These are phyloP conservation scores for Crocuta crocuta DNA, from an alignment of 2,113 vertebrate species.

Conservation along the genomic window DNA sequence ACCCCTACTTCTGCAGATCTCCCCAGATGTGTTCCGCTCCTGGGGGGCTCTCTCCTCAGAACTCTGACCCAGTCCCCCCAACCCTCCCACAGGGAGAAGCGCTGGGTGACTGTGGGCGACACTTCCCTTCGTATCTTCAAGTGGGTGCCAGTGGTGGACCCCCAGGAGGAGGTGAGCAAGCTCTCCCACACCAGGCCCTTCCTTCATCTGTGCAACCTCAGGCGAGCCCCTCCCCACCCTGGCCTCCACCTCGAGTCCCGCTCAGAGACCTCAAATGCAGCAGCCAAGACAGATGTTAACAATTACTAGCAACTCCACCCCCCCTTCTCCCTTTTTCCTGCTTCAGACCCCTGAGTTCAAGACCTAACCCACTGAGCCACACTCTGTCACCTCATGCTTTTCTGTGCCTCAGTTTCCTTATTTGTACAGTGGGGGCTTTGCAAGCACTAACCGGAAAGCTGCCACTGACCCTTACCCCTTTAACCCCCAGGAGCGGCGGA, in stretches of 20 bases:
- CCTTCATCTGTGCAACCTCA: conserved; percentile 1
- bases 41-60: not conserved
- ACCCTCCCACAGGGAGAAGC: conserved; percentile 83
- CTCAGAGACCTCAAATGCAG: not conserved
- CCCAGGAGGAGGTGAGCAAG: conserved; percentile 84
- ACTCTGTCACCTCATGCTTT: not conserved
- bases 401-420: conserved; percentile 31
- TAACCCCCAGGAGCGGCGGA: conserved; percentile 76
- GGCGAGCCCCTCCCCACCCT: not conserved
- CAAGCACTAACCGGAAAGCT: not conserved
- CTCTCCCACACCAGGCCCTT: not conserved
- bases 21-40: not conserved
- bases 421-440: not conserved
- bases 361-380: not conserved
- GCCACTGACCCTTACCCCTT: conserved; percentile 8
- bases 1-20: not conserved
- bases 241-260: not conserved
- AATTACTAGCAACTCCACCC: not conserved
- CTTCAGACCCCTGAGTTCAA: not conserved
- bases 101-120: conserved; percentile 86
- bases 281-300: conserved; percentile 46
- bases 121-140: conserved; percentile 87
- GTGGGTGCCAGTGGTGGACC: conserved; percentile 86
- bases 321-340: not conserved
- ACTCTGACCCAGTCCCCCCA: not conserved